phyloP scores from a whole-genome alignment of 2,113 vertebrate genomes.

The Sturnus vulgaris region DNA sequence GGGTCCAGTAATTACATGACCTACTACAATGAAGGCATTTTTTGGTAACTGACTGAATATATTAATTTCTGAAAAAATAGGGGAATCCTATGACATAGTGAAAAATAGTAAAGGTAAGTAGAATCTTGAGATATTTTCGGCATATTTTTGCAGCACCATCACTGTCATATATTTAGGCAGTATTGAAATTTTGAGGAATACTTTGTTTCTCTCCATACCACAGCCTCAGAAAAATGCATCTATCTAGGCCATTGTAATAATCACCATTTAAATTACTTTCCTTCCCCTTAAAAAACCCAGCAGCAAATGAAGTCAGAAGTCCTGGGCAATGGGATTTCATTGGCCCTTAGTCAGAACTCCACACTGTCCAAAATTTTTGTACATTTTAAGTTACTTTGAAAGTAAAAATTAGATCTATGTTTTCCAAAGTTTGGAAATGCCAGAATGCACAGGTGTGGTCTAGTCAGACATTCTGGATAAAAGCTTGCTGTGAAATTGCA shows the following conservation, averaged over 20 bases:
- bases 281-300: accelerated
- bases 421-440: not conserved
- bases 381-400: not conserved
- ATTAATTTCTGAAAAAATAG: not conserved
- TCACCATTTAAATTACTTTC: not conserved
- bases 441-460: not conserved
- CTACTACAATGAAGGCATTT: not conserved
- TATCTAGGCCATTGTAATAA: not conserved
- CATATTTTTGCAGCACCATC: not conserved
- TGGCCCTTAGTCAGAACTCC: not conserved
- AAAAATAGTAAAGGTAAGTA: not conserved
- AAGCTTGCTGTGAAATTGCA: not conserved
- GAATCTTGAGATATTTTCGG: not conserved
- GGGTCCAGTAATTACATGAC: not conserved
- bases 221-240: not conserved
- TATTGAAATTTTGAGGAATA: not conserved
- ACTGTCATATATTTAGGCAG: not conserved
- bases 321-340: not conserved
- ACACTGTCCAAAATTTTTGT: not conserved
- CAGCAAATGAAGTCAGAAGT: not conserved
- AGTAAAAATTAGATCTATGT: not conserved
- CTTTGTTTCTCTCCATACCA: not conserved
- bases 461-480: not conserved
- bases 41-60: not conserved
- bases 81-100: not conserved